Percentiles rank a stretch among this genome's conserved stretches.
Evolutionary conservation across 2,888 invertebrate genomes (phyloP).

Genomic region (Idaea biselata): DNA sequence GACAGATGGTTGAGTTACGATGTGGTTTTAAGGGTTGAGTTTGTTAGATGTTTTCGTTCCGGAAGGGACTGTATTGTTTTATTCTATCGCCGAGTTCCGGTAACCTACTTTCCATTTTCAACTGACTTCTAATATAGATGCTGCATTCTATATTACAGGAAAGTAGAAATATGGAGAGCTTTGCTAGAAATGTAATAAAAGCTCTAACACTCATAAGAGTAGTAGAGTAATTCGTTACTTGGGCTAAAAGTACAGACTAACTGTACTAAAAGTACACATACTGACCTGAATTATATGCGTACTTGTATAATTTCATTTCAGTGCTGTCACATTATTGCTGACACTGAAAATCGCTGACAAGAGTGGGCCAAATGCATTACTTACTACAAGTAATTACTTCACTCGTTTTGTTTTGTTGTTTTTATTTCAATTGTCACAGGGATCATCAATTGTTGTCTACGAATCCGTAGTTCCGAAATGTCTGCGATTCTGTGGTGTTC

Average conservation of each 20-base stretch:
- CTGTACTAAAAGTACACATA: too few relatives aligned
- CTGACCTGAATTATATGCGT: too few relatives aligned
- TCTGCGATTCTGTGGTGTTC: slow-evolving; percentile 10
- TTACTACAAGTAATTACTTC: too few relatives aligned
- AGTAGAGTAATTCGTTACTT: too few relatives aligned
- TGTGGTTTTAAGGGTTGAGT: neutral
- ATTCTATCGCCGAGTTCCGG: neutral
- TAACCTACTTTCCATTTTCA: neutral
- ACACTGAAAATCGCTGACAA: too few relatives aligned
- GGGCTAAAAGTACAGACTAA: too few relatives aligned
- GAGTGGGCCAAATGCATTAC: too few relatives aligned
- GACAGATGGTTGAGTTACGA: neutral
- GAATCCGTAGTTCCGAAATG: slow-evolving; percentile 9
- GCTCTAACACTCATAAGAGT: too few relatives aligned
- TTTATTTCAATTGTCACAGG: slow-evolving; percentile 41
- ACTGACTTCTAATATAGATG: neutral
- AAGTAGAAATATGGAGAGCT: neutral
- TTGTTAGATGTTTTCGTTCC: neutral
- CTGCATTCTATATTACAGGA: neutral
- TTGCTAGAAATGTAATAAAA: too few relatives aligned
- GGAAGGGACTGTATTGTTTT: neutral
- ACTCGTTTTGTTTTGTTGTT: slow-evolving; percentile 42
- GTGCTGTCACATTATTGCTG: too few relatives aligned
- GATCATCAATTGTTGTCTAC: slow-evolving; percentile 33
- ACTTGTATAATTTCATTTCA: too few relatives aligned